Conservation (phyloP, 2,888 invertebrate species). For the Volucella inflata region DNA sequence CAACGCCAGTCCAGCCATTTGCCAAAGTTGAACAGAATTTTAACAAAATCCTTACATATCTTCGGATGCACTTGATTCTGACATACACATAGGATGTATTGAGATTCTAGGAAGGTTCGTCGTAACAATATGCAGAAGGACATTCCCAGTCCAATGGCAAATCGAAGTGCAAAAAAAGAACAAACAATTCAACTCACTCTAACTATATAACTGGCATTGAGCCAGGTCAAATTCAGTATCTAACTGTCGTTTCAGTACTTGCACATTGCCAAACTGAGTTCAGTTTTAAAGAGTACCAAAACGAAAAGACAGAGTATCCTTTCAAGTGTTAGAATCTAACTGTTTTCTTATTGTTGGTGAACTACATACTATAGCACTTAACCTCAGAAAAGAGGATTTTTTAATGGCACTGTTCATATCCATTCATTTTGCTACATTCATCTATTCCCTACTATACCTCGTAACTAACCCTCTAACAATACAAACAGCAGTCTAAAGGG, state of each 20-base stretch:
- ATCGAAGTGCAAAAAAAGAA: slow-evolving; percentile 53
- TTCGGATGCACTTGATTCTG: slow-evolving; percentile 40
- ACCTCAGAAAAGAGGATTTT: slow-evolving; percentile 64
- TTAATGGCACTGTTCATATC: slow-evolving; percentile 48
- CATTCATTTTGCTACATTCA: slow-evolving; percentile 8
- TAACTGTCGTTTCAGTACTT: neutral
- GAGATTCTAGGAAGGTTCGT: no score
- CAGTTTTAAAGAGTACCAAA: neutral
- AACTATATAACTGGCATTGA: slow-evolving; percentile 57
- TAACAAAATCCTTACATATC: slow-evolving; percentile 20
- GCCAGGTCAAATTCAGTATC: slow-evolving; percentile 56
- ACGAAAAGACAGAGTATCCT: slow-evolving; percentile 19
- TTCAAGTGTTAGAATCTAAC: slow-evolving; percentile 67
- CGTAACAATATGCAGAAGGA: neutral
- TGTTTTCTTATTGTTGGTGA: slow-evolving; percentile 62
- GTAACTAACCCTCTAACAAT: neutral
- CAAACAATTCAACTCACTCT: neutral
- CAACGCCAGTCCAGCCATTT: slow-evolving; percentile 8
- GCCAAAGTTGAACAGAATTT: slow-evolving; percentile 42
- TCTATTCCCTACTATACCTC: slow-evolving; percentile 5
- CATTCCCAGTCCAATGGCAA: slow-evolving; percentile 39
- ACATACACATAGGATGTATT: no score
- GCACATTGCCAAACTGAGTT: slow-evolving; percentile 13
- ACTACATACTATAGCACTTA: slow-evolving; percentile 74
- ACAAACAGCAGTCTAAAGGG: slow-evolving; percentile 9